Conservation (phyloP, 2,113 vertebrate genomes). For the Austrofundulus limnaeus region DNA sequence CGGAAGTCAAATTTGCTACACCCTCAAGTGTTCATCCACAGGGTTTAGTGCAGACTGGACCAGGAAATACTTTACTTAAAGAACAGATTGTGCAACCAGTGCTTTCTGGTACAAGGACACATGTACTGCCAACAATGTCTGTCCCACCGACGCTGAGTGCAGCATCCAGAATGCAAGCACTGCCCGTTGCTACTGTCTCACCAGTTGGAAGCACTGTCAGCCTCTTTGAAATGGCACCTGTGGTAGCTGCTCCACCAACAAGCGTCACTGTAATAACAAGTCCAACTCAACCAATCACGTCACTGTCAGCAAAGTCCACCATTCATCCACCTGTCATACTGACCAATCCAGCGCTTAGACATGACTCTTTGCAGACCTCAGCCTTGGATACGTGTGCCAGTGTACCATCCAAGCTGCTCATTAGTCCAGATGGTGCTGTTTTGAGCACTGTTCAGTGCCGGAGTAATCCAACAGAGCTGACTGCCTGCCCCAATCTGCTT, state of each 20-base stretch:
- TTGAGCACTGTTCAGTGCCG: constrained; percentile 84
- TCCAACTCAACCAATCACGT: constrained; percentile 54
- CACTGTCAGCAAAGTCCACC: constrained; percentile 38
- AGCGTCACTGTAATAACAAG: constrained; percentile 52
- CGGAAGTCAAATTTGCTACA: constrained; percentile 29
- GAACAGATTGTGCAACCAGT: constrained; percentile 49
- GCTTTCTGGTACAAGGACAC: constrained; percentile 50
- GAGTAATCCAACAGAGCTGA: constrained; percentile 61
- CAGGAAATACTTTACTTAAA: constrained; percentile 36
- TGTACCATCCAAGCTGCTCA: constrained; percentile 83
- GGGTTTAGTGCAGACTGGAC: constrained; percentile 42
- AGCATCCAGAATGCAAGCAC: constrained; percentile 72
- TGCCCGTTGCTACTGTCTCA: constrained; percentile 80
- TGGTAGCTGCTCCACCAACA: constrained; percentile 53
- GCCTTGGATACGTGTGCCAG: constrained; percentile 75
- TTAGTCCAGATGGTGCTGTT: constrained; percentile 90
- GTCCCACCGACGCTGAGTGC: constrained; percentile 79
- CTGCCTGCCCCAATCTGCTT: constrained; percentile 70
- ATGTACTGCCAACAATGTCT: constrained; percentile 77
- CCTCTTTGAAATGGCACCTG: constrained; percentile 67
- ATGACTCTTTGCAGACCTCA: constrained; percentile 53
- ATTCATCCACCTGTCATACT: constrained; percentile 38
- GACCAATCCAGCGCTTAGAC: constrained; percentile 50
- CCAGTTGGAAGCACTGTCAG: constrained; percentile 73
- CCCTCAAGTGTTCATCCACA: constrained; percentile 32